Conservation (phyloP, 2,113 vertebrate species). For the Tupaia chinensis region DNA sequence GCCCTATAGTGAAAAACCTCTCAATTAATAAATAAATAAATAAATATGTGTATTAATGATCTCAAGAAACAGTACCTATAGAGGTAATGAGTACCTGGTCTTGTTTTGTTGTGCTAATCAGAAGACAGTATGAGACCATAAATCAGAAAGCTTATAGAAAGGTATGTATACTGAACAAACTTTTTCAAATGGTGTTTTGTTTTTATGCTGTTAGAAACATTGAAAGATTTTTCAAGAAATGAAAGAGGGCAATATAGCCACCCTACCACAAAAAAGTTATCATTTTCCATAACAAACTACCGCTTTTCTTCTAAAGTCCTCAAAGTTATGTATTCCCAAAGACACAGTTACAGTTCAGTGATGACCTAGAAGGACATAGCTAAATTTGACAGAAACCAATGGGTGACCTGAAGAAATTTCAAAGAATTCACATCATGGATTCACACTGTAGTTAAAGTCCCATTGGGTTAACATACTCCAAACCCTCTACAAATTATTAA, state of each 20-base stretch:
- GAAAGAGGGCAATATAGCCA: neutral
- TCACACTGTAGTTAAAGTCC: neutral
- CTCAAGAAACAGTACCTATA: constrained; percentile 50
- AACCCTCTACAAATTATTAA: neutral
- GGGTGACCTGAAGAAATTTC: neutral
- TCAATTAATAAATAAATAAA: no score
- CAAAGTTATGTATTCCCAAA: constrained; percentile 56
- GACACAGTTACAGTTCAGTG: neutral
- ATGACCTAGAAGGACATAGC: neutral
- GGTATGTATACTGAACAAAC: neutral
- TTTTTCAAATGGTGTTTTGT: constrained; percentile 18
- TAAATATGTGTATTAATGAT: neutral
- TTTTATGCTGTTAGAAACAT: neutral
- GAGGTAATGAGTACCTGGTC: neutral
- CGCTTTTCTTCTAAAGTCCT: neutral
- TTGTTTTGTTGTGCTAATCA: neutral
- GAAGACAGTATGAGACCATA: neutral
- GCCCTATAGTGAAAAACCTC: no score
- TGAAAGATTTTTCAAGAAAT: constrained; percentile 34
- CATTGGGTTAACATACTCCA: neutral
- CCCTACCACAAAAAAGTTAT: neutral
- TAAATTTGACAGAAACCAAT: constrained; percentile 44
- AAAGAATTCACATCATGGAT: neutral
- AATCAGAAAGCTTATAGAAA: neutral
- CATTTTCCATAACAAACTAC: constrained; percentile 9